Percentiles rank a stretch among this genome's conserved stretches.
These are phyloP conservation scores for Apogon talboti DNA, from an alignment of 2,797 vertebrate genomes.

Conservation along the genomic window DNA sequence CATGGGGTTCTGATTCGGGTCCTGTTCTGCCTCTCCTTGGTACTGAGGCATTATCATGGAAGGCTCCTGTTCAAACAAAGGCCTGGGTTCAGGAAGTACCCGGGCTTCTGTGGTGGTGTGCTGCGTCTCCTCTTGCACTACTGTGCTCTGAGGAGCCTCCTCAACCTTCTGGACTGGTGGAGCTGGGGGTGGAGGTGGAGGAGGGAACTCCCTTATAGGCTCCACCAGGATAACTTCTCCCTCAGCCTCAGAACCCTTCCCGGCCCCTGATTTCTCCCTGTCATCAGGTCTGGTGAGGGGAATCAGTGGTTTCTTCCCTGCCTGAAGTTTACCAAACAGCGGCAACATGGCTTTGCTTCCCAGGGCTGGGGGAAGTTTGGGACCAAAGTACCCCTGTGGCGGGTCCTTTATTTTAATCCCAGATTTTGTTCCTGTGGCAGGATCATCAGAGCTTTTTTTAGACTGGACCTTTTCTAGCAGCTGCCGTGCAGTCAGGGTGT, in stretches of 20 bases:
- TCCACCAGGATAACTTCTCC: slow-evolving; percentile 84
- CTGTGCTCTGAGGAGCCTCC: slow-evolving; percentile 64
- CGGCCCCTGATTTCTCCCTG: slow-evolving; percentile 73
- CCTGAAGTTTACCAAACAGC: slow-evolving; percentile 94
- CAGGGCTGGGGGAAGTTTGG: slow-evolving; percentile 92
- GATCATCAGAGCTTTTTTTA: slow-evolving; percentile 85
- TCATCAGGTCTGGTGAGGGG: slow-evolving; percentile 85
- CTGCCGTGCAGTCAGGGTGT: slow-evolving; percentile 91
- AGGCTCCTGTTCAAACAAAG: slow-evolving; percentile 81
- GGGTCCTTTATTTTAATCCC: slow-evolving; percentile 96
- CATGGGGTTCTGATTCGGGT: slow-evolving; percentile 81
- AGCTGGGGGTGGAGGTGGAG: slow-evolving; percentile 83
- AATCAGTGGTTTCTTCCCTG: slow-evolving; percentile 85
- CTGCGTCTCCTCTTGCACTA: slow-evolving; percentile 67
- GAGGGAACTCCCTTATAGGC: slow-evolving; percentile 86
- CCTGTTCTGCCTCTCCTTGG: slow-evolving; percentile 83
- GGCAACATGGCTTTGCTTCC: slow-evolving; percentile 94
- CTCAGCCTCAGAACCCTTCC: slow-evolving; percentile 78
- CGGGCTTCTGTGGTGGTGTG: slow-evolving; percentile 71
- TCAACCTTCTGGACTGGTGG: slow-evolving; percentile 79
- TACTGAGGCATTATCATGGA: slow-evolving; percentile 80
- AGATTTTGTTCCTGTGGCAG: slow-evolving; percentile 82
- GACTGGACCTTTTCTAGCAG: slow-evolving; percentile 95
- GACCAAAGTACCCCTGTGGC: slow-evolving; percentile 97
- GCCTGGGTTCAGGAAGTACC: slow-evolving; percentile 72